phyloP scores from a whole-genome alignment of 2,888 invertebrate genomes.

The Coelinius sp. region DNA sequence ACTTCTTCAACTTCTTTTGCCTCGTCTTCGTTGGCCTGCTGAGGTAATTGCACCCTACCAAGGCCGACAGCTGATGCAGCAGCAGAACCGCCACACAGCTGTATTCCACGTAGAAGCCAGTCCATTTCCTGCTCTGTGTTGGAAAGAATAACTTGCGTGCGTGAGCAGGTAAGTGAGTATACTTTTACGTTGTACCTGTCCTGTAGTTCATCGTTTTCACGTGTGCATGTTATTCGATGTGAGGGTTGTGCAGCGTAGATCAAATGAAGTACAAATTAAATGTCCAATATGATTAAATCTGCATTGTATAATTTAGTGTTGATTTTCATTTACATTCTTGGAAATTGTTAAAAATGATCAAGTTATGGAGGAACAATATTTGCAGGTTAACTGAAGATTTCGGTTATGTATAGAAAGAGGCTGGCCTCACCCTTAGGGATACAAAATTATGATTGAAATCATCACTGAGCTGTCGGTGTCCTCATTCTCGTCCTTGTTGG shows the following conservation, averaged over 20 bases:
- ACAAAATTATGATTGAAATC: slow-evolving; percentile 19
- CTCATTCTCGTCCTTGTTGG: slow-evolving; percentile 36
- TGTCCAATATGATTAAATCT: background rate
- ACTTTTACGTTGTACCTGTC: slow-evolving; percentile 24
- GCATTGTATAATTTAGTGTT: background rate
- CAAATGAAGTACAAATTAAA: slow-evolving; percentile 13
- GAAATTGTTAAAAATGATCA: background rate
- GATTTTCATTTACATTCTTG: background rate
- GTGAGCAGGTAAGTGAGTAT: slow-evolving; percentile 33
- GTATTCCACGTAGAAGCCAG: slow-evolving; percentile 39
- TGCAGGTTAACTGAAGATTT: background rate
- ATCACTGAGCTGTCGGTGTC: slow-evolving; percentile 32
- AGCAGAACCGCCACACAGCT: slow-evolving; percentile 54
- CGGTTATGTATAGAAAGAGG: slow-evolving; percentile 18
- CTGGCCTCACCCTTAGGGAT: background rate
- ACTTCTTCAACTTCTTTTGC: slow-evolving; percentile 36
- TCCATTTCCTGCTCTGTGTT: slow-evolving; percentile 45
- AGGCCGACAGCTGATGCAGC: slow-evolving; percentile 71
- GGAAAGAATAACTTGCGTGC: slow-evolving; percentile 28
- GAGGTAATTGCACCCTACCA: slow-evolving; percentile 71
- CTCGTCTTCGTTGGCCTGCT: slow-evolving; percentile 55
- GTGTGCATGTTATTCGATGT: slow-evolving; percentile 24
- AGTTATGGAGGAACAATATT: background rate
- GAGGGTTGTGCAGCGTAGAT: background rate
- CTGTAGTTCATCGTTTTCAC: background rate